Evolutionary conservation across 1,140 invertebrate genomes (phyloP), one percentile per base, ranked within the genome.

Genomic region (Meloidogyne chitwoodi): DNA sequence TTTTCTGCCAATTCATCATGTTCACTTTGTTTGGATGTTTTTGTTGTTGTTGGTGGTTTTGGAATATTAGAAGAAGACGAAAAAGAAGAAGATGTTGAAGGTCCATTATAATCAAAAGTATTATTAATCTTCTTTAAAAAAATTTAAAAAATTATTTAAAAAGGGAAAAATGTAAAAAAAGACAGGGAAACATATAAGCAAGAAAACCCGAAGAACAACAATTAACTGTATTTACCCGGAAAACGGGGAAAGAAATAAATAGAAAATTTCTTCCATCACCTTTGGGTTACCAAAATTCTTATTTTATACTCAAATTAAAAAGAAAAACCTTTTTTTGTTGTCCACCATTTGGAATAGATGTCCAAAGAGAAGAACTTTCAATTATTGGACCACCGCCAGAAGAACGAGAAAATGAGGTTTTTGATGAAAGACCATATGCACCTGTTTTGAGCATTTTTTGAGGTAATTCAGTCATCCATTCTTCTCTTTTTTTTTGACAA

Each of bases 391-490:
- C 0, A n/a, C 48, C 48, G 6, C 1, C 74, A 61, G 62, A 68
- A 31, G 38, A 63, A 24, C 65, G 63, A 14, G 77, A 74, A 62
- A 78, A 78, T n/a, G 76, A 74, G 19, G 61, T 68, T 48, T 80
- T 78, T 27, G 77, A 69, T 5, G 67, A 70, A 11, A 78, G 75
- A 22, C 77, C 77, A 67, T 79, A 78, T n/a, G 38, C 66, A 26
- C 48, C 41, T 22, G 44, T 68, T 34, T 73, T 73, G 29, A 74
- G 44, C 68, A 79, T 62, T 34, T 79, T 79, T 67, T 80, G 68
- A 12, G 78, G 78, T 65, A 79, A 76, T 65, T 79, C 78, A 19
- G 78, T 79, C 78, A 79, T 79, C 78, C 78, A 79, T 56, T 79
- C 78, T 56, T 79, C 78, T 22, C 78, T 71, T 71, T 75, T 75